A percentile compares a stretch with the other conserved stretches of the same genome.
Conservation (phyloP, 2,797 vertebrate genomes). For the Pangasius mekongensis region DNA sequence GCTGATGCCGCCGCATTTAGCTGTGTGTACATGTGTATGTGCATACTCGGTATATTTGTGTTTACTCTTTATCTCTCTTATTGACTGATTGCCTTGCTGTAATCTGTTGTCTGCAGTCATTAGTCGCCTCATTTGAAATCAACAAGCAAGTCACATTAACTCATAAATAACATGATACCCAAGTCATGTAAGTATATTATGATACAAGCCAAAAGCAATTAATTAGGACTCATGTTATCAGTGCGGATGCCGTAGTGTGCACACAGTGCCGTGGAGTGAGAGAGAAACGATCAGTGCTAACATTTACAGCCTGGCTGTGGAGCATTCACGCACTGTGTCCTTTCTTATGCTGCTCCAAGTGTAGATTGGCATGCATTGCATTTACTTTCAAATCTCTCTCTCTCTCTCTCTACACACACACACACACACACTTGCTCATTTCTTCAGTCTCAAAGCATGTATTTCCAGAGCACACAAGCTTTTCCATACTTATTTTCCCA, state of each 20-base stretch:
- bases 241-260: not conserved
- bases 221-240: not conserved
- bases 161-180: conserved; percentile 16
- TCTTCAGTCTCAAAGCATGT: conserved; percentile 12
- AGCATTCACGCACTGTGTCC: not conserved
- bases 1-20: not conserved
- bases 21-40: not conserved
- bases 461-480: not conserved
- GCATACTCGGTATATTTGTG: conserved; percentile 27
- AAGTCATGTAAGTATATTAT: not conserved
- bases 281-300: not conserved
- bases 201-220: not conserved
- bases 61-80: conserved; percentile 8
- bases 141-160: conserved; percentile 7
- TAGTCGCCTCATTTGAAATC: conserved; percentile 5
- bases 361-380: not conserved
- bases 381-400: conserved; percentile 11
- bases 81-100: not conserved
- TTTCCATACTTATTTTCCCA: conserved; percentile 6
- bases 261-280: not conserved
- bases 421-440: not conserved
- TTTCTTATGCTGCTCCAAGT: not conserved
- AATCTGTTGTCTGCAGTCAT: conserved; percentile 7
- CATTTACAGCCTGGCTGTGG: not conserved
- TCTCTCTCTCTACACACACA: not conserved